Evolutionary conservation across 2,888 invertebrate species (phyloP).

Genomic region (Phortica magna): DNA sequence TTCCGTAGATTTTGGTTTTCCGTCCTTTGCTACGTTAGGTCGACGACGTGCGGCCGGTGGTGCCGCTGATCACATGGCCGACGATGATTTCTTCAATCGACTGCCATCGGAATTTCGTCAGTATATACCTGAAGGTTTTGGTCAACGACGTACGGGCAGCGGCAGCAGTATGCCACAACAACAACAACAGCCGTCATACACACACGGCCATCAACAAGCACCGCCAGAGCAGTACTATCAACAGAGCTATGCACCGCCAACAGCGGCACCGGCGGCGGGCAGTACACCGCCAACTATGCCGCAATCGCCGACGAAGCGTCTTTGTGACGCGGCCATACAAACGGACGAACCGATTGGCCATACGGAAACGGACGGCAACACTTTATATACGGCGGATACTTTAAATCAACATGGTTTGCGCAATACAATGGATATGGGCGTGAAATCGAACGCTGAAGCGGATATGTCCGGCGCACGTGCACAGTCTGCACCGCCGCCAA

Average conservation of each 20-base stretch:
- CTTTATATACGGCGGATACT: slow-evolving; percentile 53
- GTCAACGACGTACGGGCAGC: slow-evolving; percentile 63
- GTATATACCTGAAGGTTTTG: slow-evolving; percentile 76
- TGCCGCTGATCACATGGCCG: slow-evolving; percentile 57
- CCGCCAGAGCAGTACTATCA: slow-evolving; percentile 53
- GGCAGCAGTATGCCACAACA: slow-evolving; percentile 43
- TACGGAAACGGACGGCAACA: slow-evolving; percentile 65
- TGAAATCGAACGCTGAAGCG: slow-evolving; percentile 80
- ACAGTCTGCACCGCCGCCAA: slow-evolving; percentile 87
- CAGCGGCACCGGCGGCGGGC: slow-evolving; percentile 48
- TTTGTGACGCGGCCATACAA: slow-evolving; percentile 78
- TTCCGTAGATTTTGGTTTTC: slow-evolving; percentile 74
- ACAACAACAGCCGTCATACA: slow-evolving; percentile 40
- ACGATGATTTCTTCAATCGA: slow-evolving; percentile 75
- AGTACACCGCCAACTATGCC: slow-evolving; percentile 45
- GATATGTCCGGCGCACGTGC: slow-evolving; percentile 82
- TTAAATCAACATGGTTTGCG: slow-evolving; percentile 85
- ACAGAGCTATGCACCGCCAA: slow-evolving; percentile 51
- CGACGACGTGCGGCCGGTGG: slow-evolving; percentile 61
- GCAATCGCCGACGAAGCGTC: slow-evolving; percentile 70
- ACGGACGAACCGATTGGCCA: slow-evolving; percentile 73
- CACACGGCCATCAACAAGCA: slow-evolving; percentile 38
- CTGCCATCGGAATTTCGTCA: slow-evolving; percentile 77
- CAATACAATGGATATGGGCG: slow-evolving; percentile 89
- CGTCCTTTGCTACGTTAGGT: slow-evolving; percentile 75